phyloP scores from a whole-genome alignment of 2,797 vertebrate genomes.

The Miopithecus talapoin region DNA sequence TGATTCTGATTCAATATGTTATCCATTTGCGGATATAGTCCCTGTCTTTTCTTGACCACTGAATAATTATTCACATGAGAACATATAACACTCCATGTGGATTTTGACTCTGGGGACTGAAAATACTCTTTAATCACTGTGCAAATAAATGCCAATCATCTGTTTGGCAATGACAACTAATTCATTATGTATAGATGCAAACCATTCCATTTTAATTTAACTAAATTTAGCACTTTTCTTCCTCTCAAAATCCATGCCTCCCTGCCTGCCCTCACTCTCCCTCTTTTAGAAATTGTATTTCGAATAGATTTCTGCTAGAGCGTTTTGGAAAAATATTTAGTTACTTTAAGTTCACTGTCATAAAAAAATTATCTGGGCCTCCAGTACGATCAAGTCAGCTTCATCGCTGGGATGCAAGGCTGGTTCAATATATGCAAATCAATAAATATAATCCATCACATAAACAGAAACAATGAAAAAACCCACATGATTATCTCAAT shows the following conservation, averaged over 20 bases:
- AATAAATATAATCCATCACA: no score
- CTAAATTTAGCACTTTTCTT: constrained; percentile 44
- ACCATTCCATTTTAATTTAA: constrained; percentile 43
- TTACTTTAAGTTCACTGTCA: not conserved
- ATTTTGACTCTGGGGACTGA: constrained; percentile 39
- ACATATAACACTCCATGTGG: constrained; percentile 18
- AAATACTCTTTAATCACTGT: constrained; percentile 60
- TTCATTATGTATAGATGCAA: constrained; percentile 61
- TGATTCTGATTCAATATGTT: constrained; percentile 50
- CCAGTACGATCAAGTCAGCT: no score
- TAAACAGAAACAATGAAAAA: no score
- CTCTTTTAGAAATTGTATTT: constrained; percentile 26
- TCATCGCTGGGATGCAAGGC: no score
- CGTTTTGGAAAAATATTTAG: constrained; percentile 23
- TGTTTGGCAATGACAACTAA: constrained; percentile 45
- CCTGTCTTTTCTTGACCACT: constrained; percentile 43
- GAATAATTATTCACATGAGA: constrained; percentile 59
- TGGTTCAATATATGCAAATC: no score
- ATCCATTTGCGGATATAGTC: constrained; percentile 36
- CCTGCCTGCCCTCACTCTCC: not conserved
- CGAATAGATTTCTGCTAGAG: not conserved
- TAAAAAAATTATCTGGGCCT: constrained; percentile 10
- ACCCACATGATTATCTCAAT: no score
- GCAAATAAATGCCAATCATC: constrained; percentile 29
- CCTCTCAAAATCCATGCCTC: not conserved